Evolutionary conservation across 2,888 invertebrate genomes (phyloP).

Genomic region (Rambutsinella grinnellia): DNA sequence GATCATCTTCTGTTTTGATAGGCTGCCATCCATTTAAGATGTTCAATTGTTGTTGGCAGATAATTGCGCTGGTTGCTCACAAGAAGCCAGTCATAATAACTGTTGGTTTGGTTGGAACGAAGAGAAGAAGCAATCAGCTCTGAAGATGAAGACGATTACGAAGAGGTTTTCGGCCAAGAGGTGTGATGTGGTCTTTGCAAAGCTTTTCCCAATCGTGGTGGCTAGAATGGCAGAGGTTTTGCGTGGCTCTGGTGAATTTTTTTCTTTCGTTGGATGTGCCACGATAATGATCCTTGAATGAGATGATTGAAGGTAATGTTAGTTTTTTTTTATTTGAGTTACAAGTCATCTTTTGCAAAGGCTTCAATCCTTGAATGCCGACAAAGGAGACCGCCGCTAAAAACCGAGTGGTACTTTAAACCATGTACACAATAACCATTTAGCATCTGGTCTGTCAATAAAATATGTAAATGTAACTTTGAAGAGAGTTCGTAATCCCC

Average conservation of each 20-base stretch:
- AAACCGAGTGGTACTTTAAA: constrained; percentile 57
- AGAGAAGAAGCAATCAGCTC: not conserved
- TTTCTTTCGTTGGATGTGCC: constrained; percentile 45
- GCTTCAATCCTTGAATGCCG: constrained; percentile 55
- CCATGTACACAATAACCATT: constrained; percentile 57
- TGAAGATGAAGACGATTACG: not conserved
- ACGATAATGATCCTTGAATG: constrained; percentile 52
- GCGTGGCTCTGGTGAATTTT: constrained; percentile 33
- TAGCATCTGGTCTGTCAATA: constrained; percentile 57
- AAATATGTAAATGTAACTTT: constrained; percentile 53
- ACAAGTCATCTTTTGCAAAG: constrained; percentile 58
- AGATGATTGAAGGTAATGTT: constrained; percentile 56
- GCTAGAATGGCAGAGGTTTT: too few species aligned
- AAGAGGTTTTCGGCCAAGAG: not conserved
- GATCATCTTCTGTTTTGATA: constrained; percentile 50
- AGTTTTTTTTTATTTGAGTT: constrained; percentile 58
- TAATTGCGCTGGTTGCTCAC: constrained; percentile 46
- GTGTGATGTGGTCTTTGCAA: constrained; percentile 21
- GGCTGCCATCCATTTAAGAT: constrained; percentile 49
- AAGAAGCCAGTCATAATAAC: too few species aligned
- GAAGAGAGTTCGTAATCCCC: constrained; percentile 50
- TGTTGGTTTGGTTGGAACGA: not conserved
- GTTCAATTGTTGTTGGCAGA: constrained; percentile 44
- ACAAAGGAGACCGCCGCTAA: constrained; percentile 61
- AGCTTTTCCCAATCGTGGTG: too few species aligned